Evolutionary conservation across 2,113 vertebrate genomes (phyloP).

Genomic region (Varanus komodoensis): DNA sequence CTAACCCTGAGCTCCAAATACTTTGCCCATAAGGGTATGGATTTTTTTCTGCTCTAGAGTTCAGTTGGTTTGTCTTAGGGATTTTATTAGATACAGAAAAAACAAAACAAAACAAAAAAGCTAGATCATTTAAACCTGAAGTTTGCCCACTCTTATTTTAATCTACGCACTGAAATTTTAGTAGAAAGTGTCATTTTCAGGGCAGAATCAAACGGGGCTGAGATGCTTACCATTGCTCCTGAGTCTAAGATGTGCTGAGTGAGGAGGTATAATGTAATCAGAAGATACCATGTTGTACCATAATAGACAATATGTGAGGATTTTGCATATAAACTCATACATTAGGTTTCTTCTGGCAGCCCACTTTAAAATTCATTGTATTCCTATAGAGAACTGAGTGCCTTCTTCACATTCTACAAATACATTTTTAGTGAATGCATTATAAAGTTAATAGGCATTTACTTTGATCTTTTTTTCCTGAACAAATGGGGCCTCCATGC

Average conservation of each 20-base stretch:
- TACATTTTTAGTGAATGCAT: slow-evolving; percentile 35
- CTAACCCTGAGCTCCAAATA: too few relatives aligned
- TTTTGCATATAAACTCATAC: slow-evolving; percentile 39
- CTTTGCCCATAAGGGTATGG: too few relatives aligned
- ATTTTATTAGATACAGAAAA: too few relatives aligned
- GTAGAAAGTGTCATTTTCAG: slow-evolving; percentile 42
- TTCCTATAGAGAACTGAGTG: slow-evolving; percentile 13
- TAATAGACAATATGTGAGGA: slow-evolving; percentile 33
- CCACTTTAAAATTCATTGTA: slow-evolving; percentile 35
- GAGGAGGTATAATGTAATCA: background rate
- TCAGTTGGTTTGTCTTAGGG: too few relatives aligned
- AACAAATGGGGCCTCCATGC: slow-evolving; percentile 45
- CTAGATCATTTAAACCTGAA: too few relatives aligned
- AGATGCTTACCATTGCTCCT: slow-evolving; percentile 4
- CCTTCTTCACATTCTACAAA: slow-evolving; percentile 11
- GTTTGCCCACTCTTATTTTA: background rate
- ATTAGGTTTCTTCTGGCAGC: background rate
- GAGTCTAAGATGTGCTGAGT: background rate
- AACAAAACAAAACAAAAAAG: too few relatives aligned
- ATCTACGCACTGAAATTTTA: background rate
- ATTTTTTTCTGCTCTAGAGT: too few relatives aligned
- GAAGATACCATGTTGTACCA: slow-evolving; percentile 35
- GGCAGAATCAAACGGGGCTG: slow-evolving; percentile 35
- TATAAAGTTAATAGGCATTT: slow-evolving; percentile 63
- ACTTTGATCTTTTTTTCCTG: slow-evolving; percentile 55